Evolutionary conservation across 2,888 invertebrate genomes (phyloP).

Genomic region (Lucinisca nassula): DNA sequence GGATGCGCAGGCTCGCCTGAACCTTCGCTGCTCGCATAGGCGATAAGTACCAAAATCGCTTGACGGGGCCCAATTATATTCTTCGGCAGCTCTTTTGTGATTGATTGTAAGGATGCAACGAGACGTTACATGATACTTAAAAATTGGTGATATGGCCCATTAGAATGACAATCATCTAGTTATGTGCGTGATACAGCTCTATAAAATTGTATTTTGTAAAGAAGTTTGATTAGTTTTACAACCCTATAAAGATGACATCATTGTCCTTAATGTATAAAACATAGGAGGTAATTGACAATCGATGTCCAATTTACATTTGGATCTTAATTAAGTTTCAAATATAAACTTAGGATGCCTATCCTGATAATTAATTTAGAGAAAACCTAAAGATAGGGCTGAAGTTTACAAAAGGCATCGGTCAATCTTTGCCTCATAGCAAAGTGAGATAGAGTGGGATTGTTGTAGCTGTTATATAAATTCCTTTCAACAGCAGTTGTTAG

Average conservation of each 20-base stretch:
- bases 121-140: background rate
- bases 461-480: no score
- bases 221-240: slow-evolving; percentile 1
- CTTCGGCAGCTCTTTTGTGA: background rate
- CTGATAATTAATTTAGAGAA: background rate
- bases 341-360: background rate
- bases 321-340: slow-evolving; percentile 6
- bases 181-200: background rate
- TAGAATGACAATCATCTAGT: background rate
- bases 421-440: no score
- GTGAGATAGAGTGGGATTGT: no score
- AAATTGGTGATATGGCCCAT: background rate
- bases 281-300: background rate
- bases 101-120: background rate
- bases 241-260: slow-evolving; percentile 7
- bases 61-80: no score
- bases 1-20: no score
- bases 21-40: no score
- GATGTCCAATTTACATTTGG: slow-evolving; percentile 7
- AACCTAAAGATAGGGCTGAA: no score
- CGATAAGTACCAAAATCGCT: no score
- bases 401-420: no score
- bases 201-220: background rate
- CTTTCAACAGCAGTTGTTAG: no score
- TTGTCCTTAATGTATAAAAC: background rate